These are phyloP conservation scores for Prorops nasuta DNA, from an alignment of 1,140 invertebrate species.

Conservation along the genomic window DNA sequence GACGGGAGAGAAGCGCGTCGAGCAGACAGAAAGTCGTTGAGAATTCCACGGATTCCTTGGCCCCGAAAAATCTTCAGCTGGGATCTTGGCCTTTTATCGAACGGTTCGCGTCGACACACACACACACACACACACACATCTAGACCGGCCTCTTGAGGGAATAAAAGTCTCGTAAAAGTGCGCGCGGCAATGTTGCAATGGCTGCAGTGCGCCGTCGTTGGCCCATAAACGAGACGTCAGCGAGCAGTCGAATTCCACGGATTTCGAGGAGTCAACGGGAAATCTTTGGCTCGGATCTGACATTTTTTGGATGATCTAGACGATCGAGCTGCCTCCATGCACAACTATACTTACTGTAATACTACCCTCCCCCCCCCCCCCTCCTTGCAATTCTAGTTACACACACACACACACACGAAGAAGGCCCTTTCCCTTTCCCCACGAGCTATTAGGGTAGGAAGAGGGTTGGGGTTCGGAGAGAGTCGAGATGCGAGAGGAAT, in stretches of 20 bases:
- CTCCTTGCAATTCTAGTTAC: background rate
- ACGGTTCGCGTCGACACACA: no score
- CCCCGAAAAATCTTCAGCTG: no score
- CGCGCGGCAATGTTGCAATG: background rate
- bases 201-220: background rate
- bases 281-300: conserved; percentile 33
- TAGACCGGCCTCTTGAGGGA: no score
- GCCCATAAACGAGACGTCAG: background rate
- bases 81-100: no score
- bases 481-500: conserved; percentile 26
- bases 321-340: background rate
- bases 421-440: no score
- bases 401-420: no score
- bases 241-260: conserved; percentile 31
- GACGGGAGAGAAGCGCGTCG: no score
- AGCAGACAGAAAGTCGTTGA: no score
- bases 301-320: conserved; percentile 27
- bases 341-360: background rate
- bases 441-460: no score
- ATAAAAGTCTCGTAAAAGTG: background rate
- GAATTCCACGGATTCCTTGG: no score
- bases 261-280: conserved; percentile 32
- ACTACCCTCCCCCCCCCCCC: background rate
- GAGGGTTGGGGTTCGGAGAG: no score
- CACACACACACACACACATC: no score